Percentiles rank a stretch among this genome's conserved stretches.
Conservation (phyloP, 2,797 vertebrate species). For the Ispidina picta region DNA sequence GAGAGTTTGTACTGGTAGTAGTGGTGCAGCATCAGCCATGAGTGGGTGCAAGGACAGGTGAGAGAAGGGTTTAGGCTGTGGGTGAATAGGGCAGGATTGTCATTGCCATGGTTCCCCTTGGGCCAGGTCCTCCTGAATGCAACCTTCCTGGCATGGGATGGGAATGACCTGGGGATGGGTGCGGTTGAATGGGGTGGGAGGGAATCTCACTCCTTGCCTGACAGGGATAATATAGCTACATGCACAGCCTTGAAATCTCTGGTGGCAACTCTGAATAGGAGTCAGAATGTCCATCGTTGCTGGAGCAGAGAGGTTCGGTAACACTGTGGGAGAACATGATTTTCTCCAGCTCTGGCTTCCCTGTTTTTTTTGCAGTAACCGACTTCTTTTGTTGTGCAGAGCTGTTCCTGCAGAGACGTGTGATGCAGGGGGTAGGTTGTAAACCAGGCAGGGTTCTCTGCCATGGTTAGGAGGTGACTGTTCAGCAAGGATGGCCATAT, state of each 20-base stretch:
- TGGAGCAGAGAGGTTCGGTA: neutral
- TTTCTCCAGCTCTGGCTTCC: neutral
- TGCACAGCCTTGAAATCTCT: neutral
- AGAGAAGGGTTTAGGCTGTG: neutral
- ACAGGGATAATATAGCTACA: neutral
- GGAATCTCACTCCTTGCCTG: neutral
- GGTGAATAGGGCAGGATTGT: neutral
- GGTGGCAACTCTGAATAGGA: neutral
- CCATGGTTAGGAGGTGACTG: neutral
- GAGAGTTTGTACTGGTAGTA: neutral
- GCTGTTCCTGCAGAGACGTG: neutral
- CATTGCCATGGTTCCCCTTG: neutral
- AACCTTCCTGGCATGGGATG: neutral
- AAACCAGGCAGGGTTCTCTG: neutral
- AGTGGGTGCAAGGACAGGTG: neutral
- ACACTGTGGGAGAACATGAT: neutral
- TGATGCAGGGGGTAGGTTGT: rapidly evolving
- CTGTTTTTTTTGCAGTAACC: neutral
- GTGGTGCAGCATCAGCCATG: rapidly evolving
- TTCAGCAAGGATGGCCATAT: neutral
- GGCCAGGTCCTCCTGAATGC: neutral
- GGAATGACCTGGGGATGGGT: neutral
- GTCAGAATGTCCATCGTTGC: too few species aligned
- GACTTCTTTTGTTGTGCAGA: neutral
- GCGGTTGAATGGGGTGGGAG: neutral